Percentiles rank a stretch among this genome's conserved stretches.
Conservation (phyloP, 2,888 invertebrate species). For the Calameuta filiformis region DNA sequence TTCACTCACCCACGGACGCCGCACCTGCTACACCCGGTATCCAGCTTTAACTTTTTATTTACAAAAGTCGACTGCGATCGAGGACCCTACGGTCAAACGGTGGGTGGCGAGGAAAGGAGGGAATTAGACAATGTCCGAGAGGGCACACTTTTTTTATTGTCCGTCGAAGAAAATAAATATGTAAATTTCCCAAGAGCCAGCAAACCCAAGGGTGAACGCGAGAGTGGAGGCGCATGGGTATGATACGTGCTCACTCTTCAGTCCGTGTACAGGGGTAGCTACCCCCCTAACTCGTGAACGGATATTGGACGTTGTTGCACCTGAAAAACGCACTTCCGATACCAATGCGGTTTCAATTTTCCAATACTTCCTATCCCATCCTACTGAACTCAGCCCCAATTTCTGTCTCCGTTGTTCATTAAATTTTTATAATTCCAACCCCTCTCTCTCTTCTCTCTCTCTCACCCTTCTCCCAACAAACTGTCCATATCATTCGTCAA, state of each 20-base stretch:
- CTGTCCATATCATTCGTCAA: too few relatives aligned
- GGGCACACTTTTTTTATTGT: slow-evolving; percentile 31
- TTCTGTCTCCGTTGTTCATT: not conserved
- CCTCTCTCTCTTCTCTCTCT: not conserved
- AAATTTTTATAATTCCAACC: not conserved
- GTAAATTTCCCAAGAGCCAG: slow-evolving; percentile 30
- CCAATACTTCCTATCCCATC: slow-evolving; percentile 21
- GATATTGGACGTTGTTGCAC: not conserved
- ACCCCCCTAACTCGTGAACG: slow-evolving; percentile 4
- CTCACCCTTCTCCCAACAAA: too few relatives aligned
- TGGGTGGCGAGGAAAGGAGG: slow-evolving; percentile 12
- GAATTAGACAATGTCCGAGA: slow-evolving; percentile 22
- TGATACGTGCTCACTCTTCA: not conserved
- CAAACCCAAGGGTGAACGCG: slow-evolving; percentile 16
- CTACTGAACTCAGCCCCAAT: slow-evolving; percentile 2
- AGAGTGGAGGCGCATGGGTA: not conserved
- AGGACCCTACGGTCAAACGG: slow-evolving; percentile 20
- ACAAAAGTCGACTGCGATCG: slow-evolving; percentile 9
- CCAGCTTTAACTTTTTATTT: slow-evolving; percentile 11
- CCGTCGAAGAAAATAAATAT: slow-evolving; percentile 36
- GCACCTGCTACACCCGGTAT: not conserved
- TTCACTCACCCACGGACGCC: too few relatives aligned
- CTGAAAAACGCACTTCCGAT: slow-evolving; percentile 26
- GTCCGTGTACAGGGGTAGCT: slow-evolving; percentile 2
- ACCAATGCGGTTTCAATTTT: slow-evolving; percentile 30